phyloP scores from a whole-genome alignment of 2,888 invertebrate genomes.

The Isoperla grammatica region DNA sequence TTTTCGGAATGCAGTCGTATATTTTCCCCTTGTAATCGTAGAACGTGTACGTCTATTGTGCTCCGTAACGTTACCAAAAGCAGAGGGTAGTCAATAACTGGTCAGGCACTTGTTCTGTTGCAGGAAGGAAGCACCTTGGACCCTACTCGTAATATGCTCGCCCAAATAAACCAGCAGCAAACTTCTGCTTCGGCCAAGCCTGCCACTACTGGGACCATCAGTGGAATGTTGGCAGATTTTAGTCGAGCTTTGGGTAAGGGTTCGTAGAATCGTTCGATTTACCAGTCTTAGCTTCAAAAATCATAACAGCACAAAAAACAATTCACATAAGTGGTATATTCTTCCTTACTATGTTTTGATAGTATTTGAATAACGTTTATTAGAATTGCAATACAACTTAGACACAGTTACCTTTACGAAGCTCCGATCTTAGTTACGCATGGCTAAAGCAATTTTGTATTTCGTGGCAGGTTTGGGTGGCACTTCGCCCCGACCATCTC shows the following conservation, averaged over 20 bases:
- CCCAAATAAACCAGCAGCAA: slow-evolving; percentile 26
- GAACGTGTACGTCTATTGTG: not conserved
- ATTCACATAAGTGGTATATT: no score
- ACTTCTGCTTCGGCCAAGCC: slow-evolving; percentile 29
- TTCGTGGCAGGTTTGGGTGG: slow-evolving; percentile 37
- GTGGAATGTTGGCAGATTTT: slow-evolving; percentile 46
- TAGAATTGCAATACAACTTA: no score
- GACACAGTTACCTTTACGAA: no score
- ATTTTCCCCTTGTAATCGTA: no score
- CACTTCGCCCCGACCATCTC: slow-evolving; percentile 40
- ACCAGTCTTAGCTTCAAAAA: no score
- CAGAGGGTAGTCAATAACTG: slow-evolving; percentile 1
- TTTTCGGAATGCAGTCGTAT: no score
- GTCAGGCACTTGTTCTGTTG: slow-evolving; percentile 22
- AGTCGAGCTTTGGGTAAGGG: slow-evolving; percentile 44
- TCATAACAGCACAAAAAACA: no score
- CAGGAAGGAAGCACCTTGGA: slow-evolving; percentile 26
- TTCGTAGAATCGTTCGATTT: no score
- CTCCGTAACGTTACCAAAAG: not conserved
- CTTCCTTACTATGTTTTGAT: no score
- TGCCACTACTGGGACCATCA: slow-evolving; percentile 40
- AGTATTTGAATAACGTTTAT: no score
- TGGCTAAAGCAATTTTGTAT: not conserved
- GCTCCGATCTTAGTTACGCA: not conserved
- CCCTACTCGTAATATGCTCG: slow-evolving; percentile 40